Conservation (phyloP, 2,797 vertebrate species). For the Muraenolepis orangiensis region DNA sequence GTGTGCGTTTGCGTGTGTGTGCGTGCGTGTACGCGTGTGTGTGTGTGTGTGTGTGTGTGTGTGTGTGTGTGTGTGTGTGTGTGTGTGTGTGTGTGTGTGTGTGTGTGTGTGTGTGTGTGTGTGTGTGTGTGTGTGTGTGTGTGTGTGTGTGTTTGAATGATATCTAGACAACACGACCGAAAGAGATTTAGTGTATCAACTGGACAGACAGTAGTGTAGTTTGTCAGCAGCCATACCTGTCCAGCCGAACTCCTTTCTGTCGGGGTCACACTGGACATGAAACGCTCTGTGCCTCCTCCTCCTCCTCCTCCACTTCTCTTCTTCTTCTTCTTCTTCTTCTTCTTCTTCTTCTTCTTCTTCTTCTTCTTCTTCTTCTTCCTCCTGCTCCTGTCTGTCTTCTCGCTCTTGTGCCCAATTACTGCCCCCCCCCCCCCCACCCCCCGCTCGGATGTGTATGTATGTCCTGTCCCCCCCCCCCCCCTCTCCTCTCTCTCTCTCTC, state of each 20-base stretch:
- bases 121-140: background rate
- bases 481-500: no score
- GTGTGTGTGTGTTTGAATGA: background rate
- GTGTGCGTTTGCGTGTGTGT: no score
- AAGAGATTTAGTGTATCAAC: background rate
- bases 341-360: no score
- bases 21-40: background rate
- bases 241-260: slow-evolving; percentile 71
- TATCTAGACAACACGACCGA: background rate
- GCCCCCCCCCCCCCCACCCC: background rate
- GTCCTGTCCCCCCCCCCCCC: background rate
- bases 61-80: background rate
- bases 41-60: background rate
- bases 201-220: slow-evolving; percentile 6
- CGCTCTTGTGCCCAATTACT: slow-evolving; percentile 63
- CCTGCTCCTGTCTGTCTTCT: slow-evolving; percentile 29
- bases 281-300: slow-evolving; percentile 62
- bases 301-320: no score
- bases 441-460: slow-evolving; percentile 51
- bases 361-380: no score
- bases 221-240: slow-evolving; percentile 66
- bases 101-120: background rate
- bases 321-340: no score
- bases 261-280: slow-evolving; percentile 76
- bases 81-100: no score